Conservation (phyloP, 2,797 vertebrate genomes). For the Onychomys leucogaster region DNA sequence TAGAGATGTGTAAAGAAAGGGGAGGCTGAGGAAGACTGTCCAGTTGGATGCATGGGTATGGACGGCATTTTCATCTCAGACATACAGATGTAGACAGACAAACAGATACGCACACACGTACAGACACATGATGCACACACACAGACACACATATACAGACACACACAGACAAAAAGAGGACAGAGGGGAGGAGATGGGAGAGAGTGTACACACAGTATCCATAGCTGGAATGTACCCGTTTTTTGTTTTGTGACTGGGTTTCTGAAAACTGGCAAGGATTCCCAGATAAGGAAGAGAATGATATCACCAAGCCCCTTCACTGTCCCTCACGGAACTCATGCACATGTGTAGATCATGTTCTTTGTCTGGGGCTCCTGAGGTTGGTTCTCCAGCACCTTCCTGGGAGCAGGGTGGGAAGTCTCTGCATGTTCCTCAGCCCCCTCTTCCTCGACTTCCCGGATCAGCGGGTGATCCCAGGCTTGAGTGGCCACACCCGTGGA, state of each 20-base stretch:
- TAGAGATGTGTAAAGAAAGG: accelerated
- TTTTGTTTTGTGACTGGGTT: background rate
- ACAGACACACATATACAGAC: background rate
- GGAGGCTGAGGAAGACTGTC: background rate
- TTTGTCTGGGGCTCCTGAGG: background rate
- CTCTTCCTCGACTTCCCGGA: background rate
- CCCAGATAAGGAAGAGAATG: background rate
- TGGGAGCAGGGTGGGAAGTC: background rate
- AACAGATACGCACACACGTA: background rate
- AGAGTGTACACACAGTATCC: background rate
- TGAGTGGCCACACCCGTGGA: background rate
- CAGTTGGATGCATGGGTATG: background rate
- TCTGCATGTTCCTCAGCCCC: background rate
- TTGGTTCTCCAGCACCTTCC: background rate
- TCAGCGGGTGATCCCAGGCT: background rate
- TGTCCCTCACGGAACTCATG: no score
- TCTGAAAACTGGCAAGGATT: background rate
- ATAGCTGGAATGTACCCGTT: background rate
- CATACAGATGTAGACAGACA: background rate
- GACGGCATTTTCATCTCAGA: background rate
- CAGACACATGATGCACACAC: background rate
- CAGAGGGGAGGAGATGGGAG: background rate
- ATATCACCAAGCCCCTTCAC: accelerated
- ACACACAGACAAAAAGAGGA: no score
- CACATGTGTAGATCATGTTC: background rate